These are phyloP conservation scores for Drosophila algonquin DNA, from an alignment of 2,888 invertebrate species.

Conservation along the genomic window DNA sequence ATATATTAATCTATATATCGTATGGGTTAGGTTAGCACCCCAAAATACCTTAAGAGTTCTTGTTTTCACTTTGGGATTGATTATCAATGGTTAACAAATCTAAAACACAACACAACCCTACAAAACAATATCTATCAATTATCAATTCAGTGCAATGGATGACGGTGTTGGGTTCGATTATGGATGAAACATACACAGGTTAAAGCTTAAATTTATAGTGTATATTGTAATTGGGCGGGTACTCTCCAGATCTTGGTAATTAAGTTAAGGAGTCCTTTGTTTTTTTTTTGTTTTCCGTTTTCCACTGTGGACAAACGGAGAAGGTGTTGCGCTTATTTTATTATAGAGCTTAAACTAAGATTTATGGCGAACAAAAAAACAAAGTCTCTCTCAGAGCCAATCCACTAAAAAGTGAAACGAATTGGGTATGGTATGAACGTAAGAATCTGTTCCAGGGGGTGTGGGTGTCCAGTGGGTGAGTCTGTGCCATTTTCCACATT, in stretches of 20 bases:
- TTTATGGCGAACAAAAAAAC: constrained; percentile 64
- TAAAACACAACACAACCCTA: constrained; percentile 26
- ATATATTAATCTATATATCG: constrained; percentile 47
- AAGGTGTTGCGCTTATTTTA: constrained; percentile 58
- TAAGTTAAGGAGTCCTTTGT: constrained; percentile 31
- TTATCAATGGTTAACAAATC: constrained; percentile 36
- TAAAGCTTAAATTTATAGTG: constrained; percentile 42
- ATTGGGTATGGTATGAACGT: constrained; percentile 8
- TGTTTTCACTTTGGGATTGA: constrained; percentile 45
- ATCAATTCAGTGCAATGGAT: constrained; percentile 2
- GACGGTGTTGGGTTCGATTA: not conserved
- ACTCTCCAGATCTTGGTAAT: constrained; percentile 32
- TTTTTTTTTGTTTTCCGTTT: constrained; percentile 28
- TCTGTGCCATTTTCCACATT: constrained; percentile 7
- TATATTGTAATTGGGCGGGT: constrained; percentile 13
- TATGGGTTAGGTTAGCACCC: constrained; percentile 40
- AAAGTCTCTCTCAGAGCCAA: constrained; percentile 60
- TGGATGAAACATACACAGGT: constrained; percentile 29
- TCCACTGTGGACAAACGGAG: constrained; percentile 55
- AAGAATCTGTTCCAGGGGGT: constrained; percentile 28
- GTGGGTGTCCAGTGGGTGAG: constrained; percentile 18
- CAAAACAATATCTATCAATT: constrained; percentile 26
- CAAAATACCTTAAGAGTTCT: constrained; percentile 57
- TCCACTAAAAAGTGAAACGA: constrained; percentile 27
- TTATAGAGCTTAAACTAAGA: constrained; percentile 63